Percentiles rank a stretch among this genome's conserved stretches.
phyloP scores from a whole-genome alignment of 2,888 invertebrate genomes.

The Amblyjoppa fuscipennis region DNA sequence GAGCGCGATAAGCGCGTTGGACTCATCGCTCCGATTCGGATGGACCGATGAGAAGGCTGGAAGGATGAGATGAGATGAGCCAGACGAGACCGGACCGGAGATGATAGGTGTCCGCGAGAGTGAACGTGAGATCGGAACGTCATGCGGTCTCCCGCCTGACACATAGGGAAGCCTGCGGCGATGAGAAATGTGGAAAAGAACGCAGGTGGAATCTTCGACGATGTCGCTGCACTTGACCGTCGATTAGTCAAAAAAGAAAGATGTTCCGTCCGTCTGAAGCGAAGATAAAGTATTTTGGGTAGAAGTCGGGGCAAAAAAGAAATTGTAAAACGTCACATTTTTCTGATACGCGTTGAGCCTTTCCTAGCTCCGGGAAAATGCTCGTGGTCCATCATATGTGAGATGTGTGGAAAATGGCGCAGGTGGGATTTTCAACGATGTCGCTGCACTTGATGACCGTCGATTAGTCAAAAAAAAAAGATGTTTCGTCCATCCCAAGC shows the following conservation, averaged over 20 bases:
- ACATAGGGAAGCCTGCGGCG: neutral
- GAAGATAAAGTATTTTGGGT: neutral
- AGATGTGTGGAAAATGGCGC: no score
- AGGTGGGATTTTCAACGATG: no score
- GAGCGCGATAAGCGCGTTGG: slow-evolving; percentile 44
- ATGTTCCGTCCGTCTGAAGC: neutral
- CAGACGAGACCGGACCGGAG: neutral
- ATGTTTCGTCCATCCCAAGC: no score
- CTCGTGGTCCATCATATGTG: no score
- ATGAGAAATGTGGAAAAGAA: slow-evolving; percentile 4
- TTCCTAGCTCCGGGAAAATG: no score
- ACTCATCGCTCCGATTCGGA: slow-evolving; percentile 51
- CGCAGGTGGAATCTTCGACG: slow-evolving; percentile 44
- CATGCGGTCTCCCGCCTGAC: slow-evolving; percentile 12
- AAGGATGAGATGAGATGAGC: slow-evolving; percentile 17
- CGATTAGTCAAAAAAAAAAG: no score
- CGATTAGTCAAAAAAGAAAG: slow-evolving; percentile 19
- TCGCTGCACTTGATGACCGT: no score
- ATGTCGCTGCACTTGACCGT: slow-evolving; percentile 37
- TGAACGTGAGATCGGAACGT: slow-evolving; percentile 13
- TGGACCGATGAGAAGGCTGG: slow-evolving; percentile 6
- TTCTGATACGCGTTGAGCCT: neutral
- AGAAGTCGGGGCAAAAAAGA: neutral
- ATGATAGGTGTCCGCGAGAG: slow-evolving; percentile 41
- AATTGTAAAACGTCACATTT: neutral